Evolutionary conservation across 2,888 invertebrate species (phyloP).

Genomic region (Macrosoma leucophasiata): DNA sequence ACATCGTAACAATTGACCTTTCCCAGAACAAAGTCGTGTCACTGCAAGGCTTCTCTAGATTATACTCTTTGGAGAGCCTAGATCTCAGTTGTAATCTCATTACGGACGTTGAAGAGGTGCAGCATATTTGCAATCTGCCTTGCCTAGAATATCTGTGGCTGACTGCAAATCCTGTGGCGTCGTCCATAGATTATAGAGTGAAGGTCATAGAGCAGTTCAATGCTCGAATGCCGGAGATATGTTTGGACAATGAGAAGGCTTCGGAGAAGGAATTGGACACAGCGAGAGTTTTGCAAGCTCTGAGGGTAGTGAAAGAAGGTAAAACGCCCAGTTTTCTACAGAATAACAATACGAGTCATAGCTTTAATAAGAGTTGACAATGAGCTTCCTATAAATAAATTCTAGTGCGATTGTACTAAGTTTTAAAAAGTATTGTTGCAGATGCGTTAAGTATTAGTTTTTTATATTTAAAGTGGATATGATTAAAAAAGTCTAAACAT

Average conservation of each 20-base stretch:
- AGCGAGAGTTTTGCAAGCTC: slow-evolving; percentile 91
- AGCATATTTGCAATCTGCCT: slow-evolving; percentile 86
- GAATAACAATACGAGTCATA: slow-evolving; percentile 65
- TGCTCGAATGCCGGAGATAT: slow-evolving; percentile 86
- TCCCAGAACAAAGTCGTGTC: slow-evolving; percentile 88
- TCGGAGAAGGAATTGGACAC: slow-evolving; percentile 93
- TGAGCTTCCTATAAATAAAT: no score
- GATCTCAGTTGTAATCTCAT: slow-evolving; percentile 92
- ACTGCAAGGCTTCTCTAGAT: slow-evolving; percentile 83
- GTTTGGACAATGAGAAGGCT: slow-evolving; percentile 90
- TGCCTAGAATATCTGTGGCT: slow-evolving; percentile 91
- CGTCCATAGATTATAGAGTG: slow-evolving; percentile 91
- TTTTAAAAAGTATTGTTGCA: no score
- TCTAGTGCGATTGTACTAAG: no score
- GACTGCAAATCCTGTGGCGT: slow-evolving; percentile 92
- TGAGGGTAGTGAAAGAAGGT: slow-evolving; percentile 85
- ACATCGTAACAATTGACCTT: slow-evolving; percentile 88
- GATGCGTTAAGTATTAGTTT: no score
- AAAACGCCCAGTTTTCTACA: slow-evolving; percentile 76
- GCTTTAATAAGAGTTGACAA: slow-evolving; percentile 64
- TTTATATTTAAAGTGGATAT: no score
- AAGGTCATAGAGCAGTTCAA: slow-evolving; percentile 93
- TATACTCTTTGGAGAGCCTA: slow-evolving; percentile 90
- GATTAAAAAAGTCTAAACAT: no score
- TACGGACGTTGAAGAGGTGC: slow-evolving; percentile 86